A percentile compares a stretch with the other conserved stretches of the same genome.
phyloP scores from a whole-genome alignment of 2,797 vertebrate genomes.

The Anguilla megastoma region DNA sequence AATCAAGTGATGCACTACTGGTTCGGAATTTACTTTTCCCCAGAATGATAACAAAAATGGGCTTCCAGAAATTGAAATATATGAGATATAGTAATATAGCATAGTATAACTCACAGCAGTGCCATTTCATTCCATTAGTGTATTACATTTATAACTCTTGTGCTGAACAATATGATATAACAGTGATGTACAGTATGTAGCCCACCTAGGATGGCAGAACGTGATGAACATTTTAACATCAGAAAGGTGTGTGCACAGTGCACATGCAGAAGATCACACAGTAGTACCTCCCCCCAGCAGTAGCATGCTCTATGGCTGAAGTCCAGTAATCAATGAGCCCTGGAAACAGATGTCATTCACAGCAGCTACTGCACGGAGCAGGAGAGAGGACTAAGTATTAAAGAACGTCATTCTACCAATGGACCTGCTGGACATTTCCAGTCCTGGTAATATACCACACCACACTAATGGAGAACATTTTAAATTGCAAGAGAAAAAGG shows the following conservation, averaged over 20 bases:
- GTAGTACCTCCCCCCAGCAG: neutral
- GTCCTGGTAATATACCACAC: neutral
- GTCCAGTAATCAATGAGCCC: neutral
- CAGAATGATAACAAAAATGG: neutral
- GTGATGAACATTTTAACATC: too few relatives aligned
- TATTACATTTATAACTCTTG: neutral
- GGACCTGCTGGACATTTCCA: neutral
- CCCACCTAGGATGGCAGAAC: too few relatives aligned
- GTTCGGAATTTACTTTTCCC: neutral
- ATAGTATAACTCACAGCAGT: neutral
- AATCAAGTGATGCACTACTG: neutral
- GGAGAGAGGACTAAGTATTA: neutral
- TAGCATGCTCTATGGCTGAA: neutral
- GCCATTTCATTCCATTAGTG: neutral
- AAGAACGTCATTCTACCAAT: neutral
- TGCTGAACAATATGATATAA: too few relatives aligned
- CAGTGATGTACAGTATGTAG: too few relatives aligned
- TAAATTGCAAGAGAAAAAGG: neutral
- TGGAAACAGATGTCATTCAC: neutral
- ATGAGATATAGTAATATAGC: neutral
- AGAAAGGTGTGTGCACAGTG: too few relatives aligned
- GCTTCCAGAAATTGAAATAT: neutral
- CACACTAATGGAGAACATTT: neutral
- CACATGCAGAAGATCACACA: too few relatives aligned
- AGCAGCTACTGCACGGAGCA: neutral